Base-by-base conservation (phyloP, 2,113 vertebrate species). In the Puntigrus tetrazona region DNA sequence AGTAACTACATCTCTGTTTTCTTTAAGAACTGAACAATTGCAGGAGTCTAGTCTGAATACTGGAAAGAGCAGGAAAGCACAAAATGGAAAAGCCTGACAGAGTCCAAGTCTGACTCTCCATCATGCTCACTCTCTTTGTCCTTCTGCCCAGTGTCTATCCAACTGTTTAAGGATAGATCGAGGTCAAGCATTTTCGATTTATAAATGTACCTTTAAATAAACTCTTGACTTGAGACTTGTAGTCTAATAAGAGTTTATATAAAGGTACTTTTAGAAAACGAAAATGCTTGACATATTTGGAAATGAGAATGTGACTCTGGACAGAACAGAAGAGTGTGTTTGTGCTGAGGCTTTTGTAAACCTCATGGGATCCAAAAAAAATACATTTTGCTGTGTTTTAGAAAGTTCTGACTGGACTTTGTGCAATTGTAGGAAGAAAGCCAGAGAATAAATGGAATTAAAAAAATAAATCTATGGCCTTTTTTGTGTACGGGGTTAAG, bases 31-130 rank as follows among this genome's bases (percentile, higher is more conserved):
- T 36, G 0, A 52, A 27, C 43, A 14, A 14, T 50, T 50, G 20
- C 16, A 27, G 45, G 27, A 55, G 74, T 77, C 74, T 77, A 20
- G 18, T 22, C 20, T 34, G 45, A 78, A 43, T 43, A 61, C 41
- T 82, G 80, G 34, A 72, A 73, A 72, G 50, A 57, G 10, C 25
- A 61, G 70, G 70, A 75, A 78, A 83, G 31, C 55, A 75, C 72
- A 31, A 75, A 31, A 83, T 31, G 81, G 70, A 83, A 83, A 75
- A 63, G 36, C n/a, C 70, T 61, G 52, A 74, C 36, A 59, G 52
- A 83, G 55, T 83, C 55, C 75, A 79, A 61, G 57, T 43, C n/a
- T 78, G 7, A 61, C 76, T 29, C 55, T 61, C 55, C 1, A 14
- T 72, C 69, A 41, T 36, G 25, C 69, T 72, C 70, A 14, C 29